phyloP scores from a whole-genome alignment of 2,113 vertebrate genomes.

The Rhegmatorhina hoffmannsi region DNA sequence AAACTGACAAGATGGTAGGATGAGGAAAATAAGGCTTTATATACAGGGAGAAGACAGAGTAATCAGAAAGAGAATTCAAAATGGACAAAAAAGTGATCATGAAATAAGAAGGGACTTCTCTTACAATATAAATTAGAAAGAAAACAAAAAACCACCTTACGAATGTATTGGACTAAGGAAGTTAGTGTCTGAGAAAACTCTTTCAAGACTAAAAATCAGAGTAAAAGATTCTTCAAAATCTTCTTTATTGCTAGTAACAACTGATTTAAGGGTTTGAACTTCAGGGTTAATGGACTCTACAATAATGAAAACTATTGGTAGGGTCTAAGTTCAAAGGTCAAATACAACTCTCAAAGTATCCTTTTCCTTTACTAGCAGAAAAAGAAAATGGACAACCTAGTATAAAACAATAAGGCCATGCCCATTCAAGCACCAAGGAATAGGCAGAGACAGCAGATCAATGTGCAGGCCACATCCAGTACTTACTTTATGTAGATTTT shows the following conservation, averaged over 20 bases:
- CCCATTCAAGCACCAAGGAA: not conserved
- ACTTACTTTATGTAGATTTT: not conserved
- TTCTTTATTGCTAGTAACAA: not conserved
- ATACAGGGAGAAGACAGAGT: not conserved
- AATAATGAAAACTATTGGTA: not conserved
- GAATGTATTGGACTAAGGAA: not conserved
- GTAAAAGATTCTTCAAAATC: not conserved
- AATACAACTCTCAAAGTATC: not conserved
- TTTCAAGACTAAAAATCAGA: not conserved
- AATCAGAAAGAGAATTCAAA: not conserved
- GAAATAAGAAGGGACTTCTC: not conserved
- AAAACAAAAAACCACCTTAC: rapidly evolving
- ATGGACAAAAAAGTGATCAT: not conserved
- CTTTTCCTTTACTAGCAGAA: not conserved
- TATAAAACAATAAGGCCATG: not conserved
- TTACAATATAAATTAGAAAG: not conserved
- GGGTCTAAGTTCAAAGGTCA: not conserved
- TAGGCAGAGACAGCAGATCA: not conserved
- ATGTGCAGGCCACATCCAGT: not conserved
- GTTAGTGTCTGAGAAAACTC: not conserved
- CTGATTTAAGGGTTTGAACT: not conserved
- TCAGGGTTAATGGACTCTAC: not conserved
- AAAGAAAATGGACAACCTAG: not conserved
- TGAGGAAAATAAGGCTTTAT: not conserved
- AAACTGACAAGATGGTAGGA: not conserved